These are phyloP conservation scores for Melitaea cinxia DNA, from an alignment of 1,140 invertebrate genomes.

Conservation along the genomic window DNA sequence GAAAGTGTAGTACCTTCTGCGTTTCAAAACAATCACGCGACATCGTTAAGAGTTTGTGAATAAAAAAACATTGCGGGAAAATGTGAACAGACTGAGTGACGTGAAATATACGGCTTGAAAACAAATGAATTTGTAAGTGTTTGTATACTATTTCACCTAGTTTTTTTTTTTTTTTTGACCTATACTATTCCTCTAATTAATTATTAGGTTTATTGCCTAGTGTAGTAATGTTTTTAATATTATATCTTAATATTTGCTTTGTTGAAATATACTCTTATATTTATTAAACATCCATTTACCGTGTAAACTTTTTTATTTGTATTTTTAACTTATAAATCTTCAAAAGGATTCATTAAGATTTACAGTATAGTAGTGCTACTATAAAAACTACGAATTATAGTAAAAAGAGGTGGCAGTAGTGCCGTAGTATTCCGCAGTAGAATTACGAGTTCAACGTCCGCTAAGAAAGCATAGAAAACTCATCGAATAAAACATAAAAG, in stretches of 20 bases:
- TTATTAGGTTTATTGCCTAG: too few relatives aligned
- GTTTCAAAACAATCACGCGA: slow-evolving; percentile 40
- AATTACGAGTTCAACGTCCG: slow-evolving; percentile 1
- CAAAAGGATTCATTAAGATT: too few relatives aligned
- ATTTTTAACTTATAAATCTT: too few relatives aligned
- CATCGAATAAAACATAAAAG: background rate
- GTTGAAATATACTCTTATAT: too few relatives aligned
- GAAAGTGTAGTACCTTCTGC: slow-evolving; percentile 39
- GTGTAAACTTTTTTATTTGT: too few relatives aligned
- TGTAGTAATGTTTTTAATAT: too few relatives aligned
- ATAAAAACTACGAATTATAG: background rate
- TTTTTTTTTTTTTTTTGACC: background rate
- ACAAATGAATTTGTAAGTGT: slow-evolving; percentile 45
- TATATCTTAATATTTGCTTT: too few relatives aligned
- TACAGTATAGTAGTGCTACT: too few relatives aligned
- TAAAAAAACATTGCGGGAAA: slow-evolving; percentile 46
- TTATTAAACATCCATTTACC: too few relatives aligned
- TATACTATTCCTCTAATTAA: background rate
- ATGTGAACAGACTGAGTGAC: slow-evolving; percentile 47
- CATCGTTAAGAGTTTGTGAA: slow-evolving; percentile 21
- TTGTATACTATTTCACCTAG: background rate
- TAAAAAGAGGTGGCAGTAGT: background rate
- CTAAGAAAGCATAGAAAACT: background rate
- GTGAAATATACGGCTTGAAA: slow-evolving; percentile 34
- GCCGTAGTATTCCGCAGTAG: background rate